phyloP scores from a whole-genome alignment of 2,888 invertebrate species.

The Aethes cnicana region DNA sequence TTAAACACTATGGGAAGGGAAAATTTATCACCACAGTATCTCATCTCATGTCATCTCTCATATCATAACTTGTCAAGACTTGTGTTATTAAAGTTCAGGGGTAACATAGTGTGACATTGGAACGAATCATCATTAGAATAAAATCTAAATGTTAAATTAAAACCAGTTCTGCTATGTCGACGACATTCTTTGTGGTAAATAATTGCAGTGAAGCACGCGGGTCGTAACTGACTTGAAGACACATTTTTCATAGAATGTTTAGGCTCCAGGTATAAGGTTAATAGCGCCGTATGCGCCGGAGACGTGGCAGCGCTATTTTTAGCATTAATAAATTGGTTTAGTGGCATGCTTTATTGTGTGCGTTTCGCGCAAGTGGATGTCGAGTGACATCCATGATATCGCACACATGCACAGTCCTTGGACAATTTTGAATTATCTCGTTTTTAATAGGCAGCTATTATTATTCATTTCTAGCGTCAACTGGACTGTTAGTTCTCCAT shows the following conservation, averaged over 20 bases:
- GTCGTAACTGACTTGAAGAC: conserved; percentile 39
- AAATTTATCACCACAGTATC: conserved; percentile 36
- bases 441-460: conserved; percentile 45
- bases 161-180: conserved; percentile 43
- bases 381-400: conserved; percentile 41
- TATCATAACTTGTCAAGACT: conserved; percentile 18
- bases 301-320: conserved; percentile 78
- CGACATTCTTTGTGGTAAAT: conserved; percentile 53
- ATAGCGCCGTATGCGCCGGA: conserved; percentile 72
- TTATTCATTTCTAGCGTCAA: conserved; percentile 40
- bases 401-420: conserved; percentile 47
- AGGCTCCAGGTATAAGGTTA: conserved; percentile 73
- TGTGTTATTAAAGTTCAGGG: conserved; percentile 27
- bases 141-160: conserved; percentile 34
- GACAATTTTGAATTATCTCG: conserved; percentile 54
- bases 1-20: conserved; percentile 44
- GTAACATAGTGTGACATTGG: conserved; percentile 26
- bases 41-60: too few species aligned
- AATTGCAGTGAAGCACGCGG: conserved; percentile 52
- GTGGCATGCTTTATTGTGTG: conserved; percentile 75
- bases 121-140: conserved; percentile 28
- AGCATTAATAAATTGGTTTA: conserved; percentile 81
- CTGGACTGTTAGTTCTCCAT: conserved; percentile 20
- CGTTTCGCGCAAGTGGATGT: conserved; percentile 65
- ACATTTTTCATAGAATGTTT: conserved; percentile 60